A percentile compares a stretch with the other conserved stretches of the same genome.
phyloP scores from a whole-genome alignment of 2,797 vertebrate species.

The Typhlichthys subterraneus region DNA sequence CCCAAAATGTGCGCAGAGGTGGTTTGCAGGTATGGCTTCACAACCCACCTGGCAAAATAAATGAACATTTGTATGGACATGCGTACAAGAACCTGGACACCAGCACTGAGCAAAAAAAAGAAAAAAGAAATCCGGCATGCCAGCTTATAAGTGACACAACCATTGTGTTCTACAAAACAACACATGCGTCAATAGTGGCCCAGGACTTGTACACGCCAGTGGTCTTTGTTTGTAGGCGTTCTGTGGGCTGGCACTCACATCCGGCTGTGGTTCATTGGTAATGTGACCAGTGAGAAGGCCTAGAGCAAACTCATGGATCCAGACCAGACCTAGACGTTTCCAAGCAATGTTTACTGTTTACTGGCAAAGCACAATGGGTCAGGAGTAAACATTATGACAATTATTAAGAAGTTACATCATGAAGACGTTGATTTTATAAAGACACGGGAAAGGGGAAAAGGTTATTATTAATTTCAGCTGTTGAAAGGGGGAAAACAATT shows the following conservation, averaged over 20 bases:
- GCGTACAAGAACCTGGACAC: constrained; percentile 9
- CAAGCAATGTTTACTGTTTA: constrained; percentile 48
- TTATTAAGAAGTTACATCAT: neutral
- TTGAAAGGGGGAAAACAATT: constrained; percentile 11
- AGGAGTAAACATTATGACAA: constrained; percentile 52
- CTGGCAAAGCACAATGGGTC: constrained; percentile 47
- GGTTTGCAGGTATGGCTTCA: constrained; percentile 40
- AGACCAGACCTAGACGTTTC: constrained; percentile 31
- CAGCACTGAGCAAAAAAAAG: neutral
- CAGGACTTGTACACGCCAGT: constrained; percentile 26
- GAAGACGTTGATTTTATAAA: neutral
- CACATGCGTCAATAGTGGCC: constrained; percentile 12
- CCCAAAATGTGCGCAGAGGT: constrained; percentile 20
- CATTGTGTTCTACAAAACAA: constrained; percentile 11
- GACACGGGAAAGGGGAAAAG: neutral
- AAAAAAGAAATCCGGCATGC: neutral
- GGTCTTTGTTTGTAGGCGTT: constrained; percentile 36
- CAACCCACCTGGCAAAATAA: constrained; percentile 62
- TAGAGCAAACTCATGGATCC: constrained; percentile 44
- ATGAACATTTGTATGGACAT: constrained; percentile 24
- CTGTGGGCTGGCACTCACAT: constrained; percentile 61
- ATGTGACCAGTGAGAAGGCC: constrained; percentile 41
- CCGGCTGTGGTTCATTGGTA: constrained; percentile 58
- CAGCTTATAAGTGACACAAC: constrained; percentile 8
- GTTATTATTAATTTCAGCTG: constrained; percentile 23